Evolutionary conservation across 2,113 vertebrate species (phyloP).

Genomic region (Emydura subglobosa): DNA sequence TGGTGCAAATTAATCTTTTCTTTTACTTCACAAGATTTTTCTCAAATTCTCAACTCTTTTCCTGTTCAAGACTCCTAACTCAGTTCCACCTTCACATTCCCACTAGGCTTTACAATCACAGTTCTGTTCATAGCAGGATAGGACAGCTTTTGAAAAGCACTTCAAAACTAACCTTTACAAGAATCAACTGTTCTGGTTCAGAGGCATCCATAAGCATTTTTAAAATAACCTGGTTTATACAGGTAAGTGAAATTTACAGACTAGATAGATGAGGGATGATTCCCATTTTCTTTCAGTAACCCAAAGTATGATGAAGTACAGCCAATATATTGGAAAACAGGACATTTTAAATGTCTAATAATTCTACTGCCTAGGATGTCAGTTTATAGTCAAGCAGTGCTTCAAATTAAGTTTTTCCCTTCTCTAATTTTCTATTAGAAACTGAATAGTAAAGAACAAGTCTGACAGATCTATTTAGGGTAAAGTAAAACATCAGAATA

Average conservation of each 20-base stretch:
- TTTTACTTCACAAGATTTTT: not conserved
- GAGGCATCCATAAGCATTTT: not conserved
- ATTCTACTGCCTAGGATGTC: conserved; percentile 43
- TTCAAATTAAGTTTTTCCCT: conserved; percentile 74
- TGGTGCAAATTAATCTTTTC: not conserved
- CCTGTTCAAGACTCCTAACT: conserved; percentile 29
- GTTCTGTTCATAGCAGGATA: not conserved
- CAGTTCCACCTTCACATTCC: not conserved
- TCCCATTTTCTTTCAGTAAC: not conserved
- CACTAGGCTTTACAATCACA: conserved; percentile 8
- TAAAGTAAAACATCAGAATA: conserved; percentile 60
- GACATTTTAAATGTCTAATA: conserved; percentile 54
- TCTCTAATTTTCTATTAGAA: conserved; percentile 68
- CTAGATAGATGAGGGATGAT: not conserved
- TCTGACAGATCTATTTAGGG: conserved; percentile 57
- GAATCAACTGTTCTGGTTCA: not conserved
- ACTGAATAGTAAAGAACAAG: conserved; percentile 56
- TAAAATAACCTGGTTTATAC: not conserved
- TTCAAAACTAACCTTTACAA: conserved; percentile 32
- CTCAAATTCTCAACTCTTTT: not conserved
- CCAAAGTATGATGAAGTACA: not conserved
- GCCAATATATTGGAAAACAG: not conserved
- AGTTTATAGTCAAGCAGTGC: conserved; percentile 55
- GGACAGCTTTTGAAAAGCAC: not conserved
- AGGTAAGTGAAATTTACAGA: not conserved